Conservation (phyloP, 2,888 invertebrate species). For the Priocnemis perturbator region DNA sequence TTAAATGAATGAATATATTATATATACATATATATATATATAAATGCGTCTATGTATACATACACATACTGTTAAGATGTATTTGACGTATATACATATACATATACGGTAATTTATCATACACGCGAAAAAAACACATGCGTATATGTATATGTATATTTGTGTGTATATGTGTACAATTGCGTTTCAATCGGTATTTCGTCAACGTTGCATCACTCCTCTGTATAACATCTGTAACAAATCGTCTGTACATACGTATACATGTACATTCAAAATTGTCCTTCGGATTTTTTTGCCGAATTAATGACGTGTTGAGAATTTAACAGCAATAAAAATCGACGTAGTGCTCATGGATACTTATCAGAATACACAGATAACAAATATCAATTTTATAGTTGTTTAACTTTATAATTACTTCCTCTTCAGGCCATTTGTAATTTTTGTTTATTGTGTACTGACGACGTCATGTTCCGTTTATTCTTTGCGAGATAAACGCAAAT, state of each 20-base stretch:
- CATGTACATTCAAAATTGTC: neutral
- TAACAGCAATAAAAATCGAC: no score
- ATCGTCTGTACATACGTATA: neutral
- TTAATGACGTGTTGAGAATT: no score
- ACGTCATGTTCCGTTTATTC: no score
- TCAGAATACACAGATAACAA: no score
- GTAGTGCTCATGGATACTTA: no score
- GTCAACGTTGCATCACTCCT: conserved; percentile 57
- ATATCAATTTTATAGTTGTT: no score
- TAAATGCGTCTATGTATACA: conserved; percentile 19
- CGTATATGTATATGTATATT: conserved; percentile 22
- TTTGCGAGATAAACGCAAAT: no score
- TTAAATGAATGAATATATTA: conserved; percentile 23
- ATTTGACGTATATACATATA: conserved; percentile 33
- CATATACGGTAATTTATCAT: conserved; percentile 36
- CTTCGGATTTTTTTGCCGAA: no score
- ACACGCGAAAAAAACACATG: conserved; percentile 17
- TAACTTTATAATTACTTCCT: no score
- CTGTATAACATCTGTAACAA: conserved; percentile 45
- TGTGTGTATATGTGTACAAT: conserved; percentile 47
- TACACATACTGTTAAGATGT: conserved; percentile 19
- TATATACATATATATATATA: conserved; percentile 34
- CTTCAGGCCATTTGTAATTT: no score
- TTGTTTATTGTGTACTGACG: no score
- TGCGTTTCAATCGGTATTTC: conserved; percentile 60